These are phyloP conservation scores for Iselma pallidipennis DNA, from an alignment of 2,888 invertebrate genomes.

Conservation along the genomic window DNA sequence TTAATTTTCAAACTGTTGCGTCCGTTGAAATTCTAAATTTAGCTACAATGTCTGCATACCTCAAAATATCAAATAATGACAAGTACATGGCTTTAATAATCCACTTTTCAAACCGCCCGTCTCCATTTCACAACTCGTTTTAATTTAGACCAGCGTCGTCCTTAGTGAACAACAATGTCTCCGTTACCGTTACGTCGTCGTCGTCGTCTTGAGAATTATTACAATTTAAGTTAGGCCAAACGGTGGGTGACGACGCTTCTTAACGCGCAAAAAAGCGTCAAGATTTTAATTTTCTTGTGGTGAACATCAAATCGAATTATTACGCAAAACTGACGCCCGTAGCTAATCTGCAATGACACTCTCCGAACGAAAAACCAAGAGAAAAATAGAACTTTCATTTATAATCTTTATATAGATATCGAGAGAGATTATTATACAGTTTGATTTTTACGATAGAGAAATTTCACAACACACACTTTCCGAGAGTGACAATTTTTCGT, in stretches of 20 bases:
- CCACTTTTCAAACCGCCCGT: slow-evolving; percentile 25
- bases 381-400: neutral
- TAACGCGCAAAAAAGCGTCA: no score
- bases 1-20: no score
- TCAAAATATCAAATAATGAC: slow-evolving; percentile 21
- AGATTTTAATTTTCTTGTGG: neutral
- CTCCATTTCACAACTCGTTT: slow-evolving; percentile 24
- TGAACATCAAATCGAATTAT: neutral
- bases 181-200: no score
- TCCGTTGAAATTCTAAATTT: no score
- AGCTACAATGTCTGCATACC: no score
- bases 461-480: neutral
- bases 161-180: no score
- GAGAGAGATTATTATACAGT: no score
- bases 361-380: neutral
- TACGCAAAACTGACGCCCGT: neutral
- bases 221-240: no score
- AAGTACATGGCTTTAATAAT: slow-evolving; percentile 31
- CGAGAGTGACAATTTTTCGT: neutral
- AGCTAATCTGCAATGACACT: neutral
- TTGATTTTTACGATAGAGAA: neutral
- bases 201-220: no score
- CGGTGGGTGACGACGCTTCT: no score
- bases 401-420: neutral
- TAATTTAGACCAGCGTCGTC: slow-evolving; percentile 21